phyloP scores from a whole-genome alignment of 2,888 invertebrate species.

The Amphipoea lucens region DNA sequence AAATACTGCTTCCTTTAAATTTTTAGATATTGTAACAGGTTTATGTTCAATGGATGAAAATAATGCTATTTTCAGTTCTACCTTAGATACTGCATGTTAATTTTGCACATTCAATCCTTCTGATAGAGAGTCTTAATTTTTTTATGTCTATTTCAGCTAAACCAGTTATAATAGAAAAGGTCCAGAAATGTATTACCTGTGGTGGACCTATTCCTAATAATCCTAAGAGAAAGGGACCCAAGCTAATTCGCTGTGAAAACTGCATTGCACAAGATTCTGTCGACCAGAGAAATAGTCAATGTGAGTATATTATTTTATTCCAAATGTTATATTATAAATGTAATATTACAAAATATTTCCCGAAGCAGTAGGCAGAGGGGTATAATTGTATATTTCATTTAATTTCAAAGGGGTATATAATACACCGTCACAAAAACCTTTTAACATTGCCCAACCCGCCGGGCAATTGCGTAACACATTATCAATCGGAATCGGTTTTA shows the following conservation, averaged over 20 bases:
- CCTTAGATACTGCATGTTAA: conserved; percentile 34
- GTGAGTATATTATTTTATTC: conserved; percentile 72
- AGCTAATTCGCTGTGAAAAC: conserved; percentile 91
- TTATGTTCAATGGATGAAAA: neutral
- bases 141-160: conserved; percentile 81
- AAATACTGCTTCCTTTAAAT: neutral
- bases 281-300: conserved; percentile 84
- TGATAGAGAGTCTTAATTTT: neutral
- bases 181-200: conserved; percentile 91
- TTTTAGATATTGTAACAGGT: neutral
- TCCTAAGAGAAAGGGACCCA: conserved; percentile 91
- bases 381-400: neutral
- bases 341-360: neutral
- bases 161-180: conserved; percentile 88
- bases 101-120: conserved; percentile 3
- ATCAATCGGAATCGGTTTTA: no score
- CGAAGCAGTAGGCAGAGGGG: no score
- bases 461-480: no score
- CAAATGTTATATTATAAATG: neutral
- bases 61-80: neutral
- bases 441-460: neutral
- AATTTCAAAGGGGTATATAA: neutral
- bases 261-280: conserved; percentile 91
- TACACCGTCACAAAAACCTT: neutral
- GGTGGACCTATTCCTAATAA: conserved; percentile 89